Base-by-base conservation (phyloP, 2,888 invertebrate genomes). In the Listrodromus nycthemerus region DNA sequence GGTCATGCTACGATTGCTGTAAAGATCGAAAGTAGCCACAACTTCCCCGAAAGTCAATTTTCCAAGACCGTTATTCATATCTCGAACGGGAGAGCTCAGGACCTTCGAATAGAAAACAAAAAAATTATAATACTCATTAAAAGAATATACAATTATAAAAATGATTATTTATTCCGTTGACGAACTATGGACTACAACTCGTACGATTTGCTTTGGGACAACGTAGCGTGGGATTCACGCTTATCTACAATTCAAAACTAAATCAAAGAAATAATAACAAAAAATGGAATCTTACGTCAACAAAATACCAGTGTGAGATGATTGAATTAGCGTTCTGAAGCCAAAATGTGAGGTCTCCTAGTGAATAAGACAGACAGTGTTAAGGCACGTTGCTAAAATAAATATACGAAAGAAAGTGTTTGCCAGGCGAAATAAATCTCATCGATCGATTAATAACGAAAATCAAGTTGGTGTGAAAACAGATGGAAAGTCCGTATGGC, bases 41-140 rank as follows among this genome's bases (percentile, higher is more conserved):
- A 96, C 94, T 91, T 97, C 97, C 0, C 95, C 96, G 13, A 97
- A 95, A 13, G 96, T 95, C 71, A 97, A 93, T 90, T 95, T 95
- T 7, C 96, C 96, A 4, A 97, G 93, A 0, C 96, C 96, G 84
- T 96, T 96, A 91, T 95, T 96, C 86, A 96, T 89, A 89, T 97
- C 96, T 3, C 97, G 94, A 0, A 97, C 96, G 0, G 97, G 97
- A 0, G 97, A 97, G 90, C 96, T 96, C 7, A 97, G 92, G 0
- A 94, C 91, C 94, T 94, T 78, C 13, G 85, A 48, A 66, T 21
- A 50, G n/a, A 63, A 24, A 8, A 52, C 86, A 61, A 13, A 45
- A n/a, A 24, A 24, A 8, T 69, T 58, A 41, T 13, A 5, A 30
- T 58, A 13, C 55, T 19, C 13, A 24, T 2, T 27, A 8, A 24